Percentiles rank a stretch among this genome's conserved stretches.
These are phyloP conservation scores for Chydorus sphaericus DNA, from an alignment of 2,888 invertebrate species.

Conservation along the genomic window DNA sequence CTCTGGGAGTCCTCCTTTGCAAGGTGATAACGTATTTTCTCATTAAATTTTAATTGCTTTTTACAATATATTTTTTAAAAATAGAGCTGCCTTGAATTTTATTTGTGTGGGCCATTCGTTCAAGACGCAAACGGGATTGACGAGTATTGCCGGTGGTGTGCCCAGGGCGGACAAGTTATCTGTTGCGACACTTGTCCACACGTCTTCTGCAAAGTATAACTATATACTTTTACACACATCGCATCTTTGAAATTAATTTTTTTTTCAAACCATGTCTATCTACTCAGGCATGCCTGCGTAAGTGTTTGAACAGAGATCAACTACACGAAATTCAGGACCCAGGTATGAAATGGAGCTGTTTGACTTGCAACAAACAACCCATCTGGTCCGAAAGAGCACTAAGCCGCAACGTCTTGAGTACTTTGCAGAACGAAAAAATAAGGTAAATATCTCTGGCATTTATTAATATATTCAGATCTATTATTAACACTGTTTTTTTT, in stretches of 20 bases:
- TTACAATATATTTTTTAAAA: background rate
- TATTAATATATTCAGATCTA: no score
- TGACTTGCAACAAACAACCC: slow-evolving; percentile 32
- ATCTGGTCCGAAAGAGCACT: slow-evolving; percentile 29
- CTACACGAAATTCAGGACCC: slow-evolving; percentile 22
- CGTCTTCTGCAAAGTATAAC: slow-evolving; percentile 31
- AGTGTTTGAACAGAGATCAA: slow-evolving; percentile 31
- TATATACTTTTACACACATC: no score
- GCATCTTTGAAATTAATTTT: no score
- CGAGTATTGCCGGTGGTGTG: slow-evolving; percentile 37
- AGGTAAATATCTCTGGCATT: no score
- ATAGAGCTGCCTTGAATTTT: slow-evolving; percentile 19
- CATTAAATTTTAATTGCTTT: no score
- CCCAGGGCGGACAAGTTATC: slow-evolving; percentile 33
- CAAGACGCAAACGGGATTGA: slow-evolving; percentile 32
- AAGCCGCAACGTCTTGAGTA: slow-evolving; percentile 24
- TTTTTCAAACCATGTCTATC: no score
- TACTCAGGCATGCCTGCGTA: slow-evolving; percentile 31
- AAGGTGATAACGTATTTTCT: no score
- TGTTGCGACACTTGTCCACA: slow-evolving; percentile 33
- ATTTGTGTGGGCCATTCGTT: slow-evolving; percentile 18
- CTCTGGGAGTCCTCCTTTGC: slow-evolving; percentile 29
- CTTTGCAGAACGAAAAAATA: no score
- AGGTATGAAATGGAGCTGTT: slow-evolving; percentile 33
- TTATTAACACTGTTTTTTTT: no score